Evolutionary conservation across 2,797 vertebrate genomes (phyloP).

Genomic region (Pipistrellus pygmaeus): DNA sequence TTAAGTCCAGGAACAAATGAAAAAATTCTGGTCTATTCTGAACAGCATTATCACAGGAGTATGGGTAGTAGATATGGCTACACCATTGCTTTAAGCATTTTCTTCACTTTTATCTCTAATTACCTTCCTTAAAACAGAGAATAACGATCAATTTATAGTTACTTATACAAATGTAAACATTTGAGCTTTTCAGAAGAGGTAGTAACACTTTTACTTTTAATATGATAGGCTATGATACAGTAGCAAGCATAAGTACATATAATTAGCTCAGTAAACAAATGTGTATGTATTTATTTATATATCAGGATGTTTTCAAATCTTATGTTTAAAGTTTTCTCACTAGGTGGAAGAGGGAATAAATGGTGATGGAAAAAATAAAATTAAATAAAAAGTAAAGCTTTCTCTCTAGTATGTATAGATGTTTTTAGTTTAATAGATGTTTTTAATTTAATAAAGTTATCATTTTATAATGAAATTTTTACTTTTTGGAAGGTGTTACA

Average conservation of each 20-base stretch:
- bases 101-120: conserved; percentile 36
- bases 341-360: background rate
- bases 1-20: background rate
- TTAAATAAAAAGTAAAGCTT: background rate
- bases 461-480: conserved; percentile 44
- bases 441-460: conserved; percentile 1
- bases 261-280: conserved; percentile 19
- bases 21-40: background rate
- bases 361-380: background rate
- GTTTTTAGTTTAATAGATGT: background rate
- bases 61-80: background rate
- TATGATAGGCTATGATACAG: background rate
- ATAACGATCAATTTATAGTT: background rate
- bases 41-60: background rate
- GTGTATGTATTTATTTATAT: background rate
- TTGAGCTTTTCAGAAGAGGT: background rate
- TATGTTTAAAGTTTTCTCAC: background rate
- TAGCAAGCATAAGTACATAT: background rate
- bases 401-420: background rate
- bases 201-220: conserved; percentile 39
- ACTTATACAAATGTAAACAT: conserved; percentile 25
- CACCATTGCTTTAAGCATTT: background rate
- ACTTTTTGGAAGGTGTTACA: conserved; percentile 10
- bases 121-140: conserved; percentile 34
- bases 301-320: conserved; percentile 19